Evolutionary conservation across 2,888 invertebrate genomes (phyloP).

Genomic region (Stenoptilia bipunctidactyla): DNA sequence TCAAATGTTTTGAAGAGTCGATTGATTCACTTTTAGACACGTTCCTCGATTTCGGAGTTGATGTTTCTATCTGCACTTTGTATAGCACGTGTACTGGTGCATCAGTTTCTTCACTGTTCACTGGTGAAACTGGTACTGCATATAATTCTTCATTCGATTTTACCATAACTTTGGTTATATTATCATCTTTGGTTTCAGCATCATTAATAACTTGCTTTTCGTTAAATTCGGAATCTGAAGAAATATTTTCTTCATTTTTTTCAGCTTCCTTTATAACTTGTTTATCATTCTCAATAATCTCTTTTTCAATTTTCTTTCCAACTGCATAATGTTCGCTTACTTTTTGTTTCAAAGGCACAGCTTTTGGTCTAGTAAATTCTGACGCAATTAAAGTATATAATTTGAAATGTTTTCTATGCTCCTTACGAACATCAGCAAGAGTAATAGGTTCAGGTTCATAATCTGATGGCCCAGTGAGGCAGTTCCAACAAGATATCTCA

Average conservation of each 20-base stretch:
- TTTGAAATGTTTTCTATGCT: slow-evolving; percentile 39
- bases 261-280: background rate
- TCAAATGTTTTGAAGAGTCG: background rate
- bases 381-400: slow-evolving; percentile 46
- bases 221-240: too few relatives aligned
- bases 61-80: slow-evolving; percentile 29
- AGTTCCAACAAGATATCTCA: slow-evolving; percentile 52
- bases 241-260: slow-evolving; percentile 15
- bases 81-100: slow-evolving; percentile 19
- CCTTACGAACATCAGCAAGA: slow-evolving; percentile 34
- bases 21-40: background rate
- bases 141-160: too few relatives aligned
- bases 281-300: slow-evolving; percentile 19
- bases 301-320: slow-evolving; percentile 43
- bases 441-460: slow-evolving; percentile 26
- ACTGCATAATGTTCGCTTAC: slow-evolving; percentile 40
- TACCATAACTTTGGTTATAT: background rate
- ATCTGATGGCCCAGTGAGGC: slow-evolving; percentile 32
- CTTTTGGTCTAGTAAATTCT: slow-evolving; percentile 43
- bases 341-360: slow-evolving; percentile 47
- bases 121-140: background rate
- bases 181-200: background rate
- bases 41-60: background rate
- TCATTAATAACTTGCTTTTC: too few relatives aligned
- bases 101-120: background rate